Evolutionary conservation across 2,113 vertebrate genomes (phyloP).

Genomic region (Monopterus albus): DNA sequence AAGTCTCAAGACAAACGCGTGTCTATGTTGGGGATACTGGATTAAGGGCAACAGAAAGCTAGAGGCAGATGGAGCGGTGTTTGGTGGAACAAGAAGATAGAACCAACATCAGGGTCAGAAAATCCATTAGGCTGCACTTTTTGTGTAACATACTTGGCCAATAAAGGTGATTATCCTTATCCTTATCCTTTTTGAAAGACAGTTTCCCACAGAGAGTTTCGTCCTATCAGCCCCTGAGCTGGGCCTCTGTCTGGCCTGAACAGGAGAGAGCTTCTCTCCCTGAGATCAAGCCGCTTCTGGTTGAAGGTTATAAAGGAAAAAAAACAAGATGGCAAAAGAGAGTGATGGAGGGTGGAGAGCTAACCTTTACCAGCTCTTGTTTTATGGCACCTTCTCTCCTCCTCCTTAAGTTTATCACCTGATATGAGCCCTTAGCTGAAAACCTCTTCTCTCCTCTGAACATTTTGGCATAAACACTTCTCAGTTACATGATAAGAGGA

Average conservation of each 20-base stretch:
- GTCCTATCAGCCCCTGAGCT: slow-evolving; percentile 61
- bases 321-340: slow-evolving; percentile 43
- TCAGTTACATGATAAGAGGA: slow-evolving; percentile 63
- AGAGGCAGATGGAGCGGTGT: slow-evolving; percentile 35
- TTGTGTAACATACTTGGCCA: no score
- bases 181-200: slow-evolving; percentile 81
- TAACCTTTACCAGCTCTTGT: slow-evolving; percentile 69
- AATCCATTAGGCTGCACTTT: slow-evolving; percentile 62
- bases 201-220: slow-evolving; percentile 72
- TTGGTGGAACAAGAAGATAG: slow-evolving; percentile 48
- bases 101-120: slow-evolving; percentile 31
- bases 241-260: slow-evolving; percentile 49
- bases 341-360: slow-evolving; percentile 63
- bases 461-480: slow-evolving; percentile 68
- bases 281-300: slow-evolving; percentile 40
- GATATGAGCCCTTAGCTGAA: slow-evolving; percentile 31
- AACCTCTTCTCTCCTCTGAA: slow-evolving; percentile 43
- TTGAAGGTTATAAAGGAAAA: slow-evolving; percentile 60
- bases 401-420: slow-evolving; percentile 28
- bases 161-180: no score
- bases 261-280: slow-evolving; percentile 48
- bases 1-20: no score
- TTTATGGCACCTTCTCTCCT: slow-evolving; percentile 36
- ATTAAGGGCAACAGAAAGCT: slow-evolving; percentile 32
- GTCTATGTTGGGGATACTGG: slow-evolving; percentile 6